A percentile compares a stretch with the other conserved stretches of the same genome.
Conservation (phyloP, 2,888 invertebrate genomes). For the Seira musarum region DNA sequence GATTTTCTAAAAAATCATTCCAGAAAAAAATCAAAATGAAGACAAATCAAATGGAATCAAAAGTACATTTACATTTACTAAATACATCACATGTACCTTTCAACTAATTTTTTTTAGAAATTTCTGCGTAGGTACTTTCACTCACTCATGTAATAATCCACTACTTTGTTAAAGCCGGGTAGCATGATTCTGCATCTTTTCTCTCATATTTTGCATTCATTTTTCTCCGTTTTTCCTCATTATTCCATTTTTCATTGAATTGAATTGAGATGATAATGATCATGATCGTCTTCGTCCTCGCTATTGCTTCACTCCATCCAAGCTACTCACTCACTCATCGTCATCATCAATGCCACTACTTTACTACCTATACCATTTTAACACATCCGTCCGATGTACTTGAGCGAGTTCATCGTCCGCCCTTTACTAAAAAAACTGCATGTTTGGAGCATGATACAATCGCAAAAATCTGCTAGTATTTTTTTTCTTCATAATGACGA, state of each 20-base stretch:
- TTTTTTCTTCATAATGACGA: neutral
- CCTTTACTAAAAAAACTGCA: conserved; percentile 46
- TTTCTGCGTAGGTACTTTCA: neutral
- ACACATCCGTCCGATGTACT: conserved; percentile 43
- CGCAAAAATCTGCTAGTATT: neutral
- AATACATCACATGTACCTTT: neutral
- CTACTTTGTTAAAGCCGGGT: neutral
- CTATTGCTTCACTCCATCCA: neutral
- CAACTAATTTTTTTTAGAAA: too few species aligned
- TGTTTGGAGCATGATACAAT: conserved; percentile 7
- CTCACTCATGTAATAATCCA: too few species aligned
- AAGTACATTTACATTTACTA: neutral
- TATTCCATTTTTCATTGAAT: conserved; percentile 18
- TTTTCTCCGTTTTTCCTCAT: neutral
- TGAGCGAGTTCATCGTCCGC: conserved; percentile 57
- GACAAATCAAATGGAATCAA: neutral
- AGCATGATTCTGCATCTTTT: neutral
- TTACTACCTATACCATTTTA: neutral
- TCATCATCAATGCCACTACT: too few species aligned
- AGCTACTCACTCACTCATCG: too few species aligned
- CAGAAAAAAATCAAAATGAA: too few species aligned
- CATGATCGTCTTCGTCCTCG: conserved; percentile 31
- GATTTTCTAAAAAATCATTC: too few species aligned
- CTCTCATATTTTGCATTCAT: neutral
- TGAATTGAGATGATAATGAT: conserved; percentile 36